Percentiles rank a stretch among this genome's conserved stretches.
Conservation (phyloP, 30 jellyfish, hydroid and myxozoan species). For the Haliclystus octoradiatus region DNA sequence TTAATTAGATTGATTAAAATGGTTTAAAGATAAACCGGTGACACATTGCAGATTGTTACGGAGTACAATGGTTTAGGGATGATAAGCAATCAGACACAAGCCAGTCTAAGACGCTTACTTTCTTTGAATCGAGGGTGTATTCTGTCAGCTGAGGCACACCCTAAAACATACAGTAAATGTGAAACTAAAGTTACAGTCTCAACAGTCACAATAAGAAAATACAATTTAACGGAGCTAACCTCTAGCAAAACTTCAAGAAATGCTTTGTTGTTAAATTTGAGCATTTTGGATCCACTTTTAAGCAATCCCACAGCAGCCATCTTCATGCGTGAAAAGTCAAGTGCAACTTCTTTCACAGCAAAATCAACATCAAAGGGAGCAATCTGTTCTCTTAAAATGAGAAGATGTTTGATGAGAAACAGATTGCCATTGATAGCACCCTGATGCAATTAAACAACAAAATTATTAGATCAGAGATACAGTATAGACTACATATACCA, state of each 20-base stretch:
- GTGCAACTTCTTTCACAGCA: slow-evolving; percentile 86
- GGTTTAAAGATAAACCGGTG: too few relatives aligned
- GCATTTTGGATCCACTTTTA: slow-evolving; percentile 74
- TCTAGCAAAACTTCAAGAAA: slow-evolving; percentile 77
- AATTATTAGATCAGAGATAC: too few relatives aligned
- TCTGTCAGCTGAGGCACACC: slow-evolving; percentile 96
- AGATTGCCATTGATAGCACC: slow-evolving; percentile 86
- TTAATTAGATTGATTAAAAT: background rate
- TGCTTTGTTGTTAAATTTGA: slow-evolving; percentile 72
- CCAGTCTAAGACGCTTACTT: too few relatives aligned
- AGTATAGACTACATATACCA: too few relatives aligned
- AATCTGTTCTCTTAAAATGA: slow-evolving; percentile 81
- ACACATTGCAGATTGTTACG: too few relatives aligned
- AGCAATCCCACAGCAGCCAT: slow-evolving; percentile 87
- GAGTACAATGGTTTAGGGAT: too few relatives aligned
- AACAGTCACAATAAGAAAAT: too few relatives aligned
- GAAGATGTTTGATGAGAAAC: slow-evolving; percentile 78
- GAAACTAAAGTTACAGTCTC: background rate
- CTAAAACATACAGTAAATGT: slow-evolving; percentile 12
- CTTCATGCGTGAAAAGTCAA: slow-evolving; percentile 74
- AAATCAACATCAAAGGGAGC: slow-evolving; percentile 96
- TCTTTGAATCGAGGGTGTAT: slow-evolving; percentile 75
- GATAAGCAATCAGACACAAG: too few relatives aligned
- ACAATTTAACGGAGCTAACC: slow-evolving; percentile 29
- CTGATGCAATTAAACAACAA: too few relatives aligned